A percentile compares a stretch with the other conserved stretches of the same genome.
phyloP scores from a whole-genome alignment of 2,797 vertebrate species.

The Falco biarmicus region DNA sequence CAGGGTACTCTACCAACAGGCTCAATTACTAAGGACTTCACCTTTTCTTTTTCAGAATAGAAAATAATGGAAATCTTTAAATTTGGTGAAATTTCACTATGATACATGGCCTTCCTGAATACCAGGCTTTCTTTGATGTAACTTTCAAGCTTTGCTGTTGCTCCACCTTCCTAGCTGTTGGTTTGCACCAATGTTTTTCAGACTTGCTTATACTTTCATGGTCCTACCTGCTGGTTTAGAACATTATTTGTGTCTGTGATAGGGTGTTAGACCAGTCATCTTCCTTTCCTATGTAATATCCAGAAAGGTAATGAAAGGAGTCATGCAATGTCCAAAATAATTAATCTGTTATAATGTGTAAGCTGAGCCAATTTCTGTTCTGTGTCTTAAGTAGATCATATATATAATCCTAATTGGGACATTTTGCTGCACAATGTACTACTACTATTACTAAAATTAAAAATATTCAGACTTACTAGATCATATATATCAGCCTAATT shows the following conservation, averaged over 20 bases:
- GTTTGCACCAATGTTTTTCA: not conserved
- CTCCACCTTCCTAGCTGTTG: not conserved
- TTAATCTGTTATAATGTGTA: not conserved
- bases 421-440: not conserved
- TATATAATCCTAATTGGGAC: not conserved
- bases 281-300: not conserved
- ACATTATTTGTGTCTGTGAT: not conserved
- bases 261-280: not conserved
- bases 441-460: not conserved
- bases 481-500: not conserved
- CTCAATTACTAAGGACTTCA: not conserved
- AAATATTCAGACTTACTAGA: not conserved
- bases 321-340: not conserved
- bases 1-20: not conserved
- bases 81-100: not conserved
- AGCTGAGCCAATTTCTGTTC: not conserved
- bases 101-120: not conserved
- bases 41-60: not conserved
- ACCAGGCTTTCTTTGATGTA: not conserved
- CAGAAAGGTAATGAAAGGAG: not conserved
- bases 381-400: not conserved
- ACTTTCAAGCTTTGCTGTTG: not conserved
- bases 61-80: not conserved
- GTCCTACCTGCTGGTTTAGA: not conserved
- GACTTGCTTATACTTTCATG: not conserved